These are phyloP conservation scores for Drosophila pandora DNA, from an alignment of 1,140 invertebrate genomes.

Conservation along the genomic window DNA sequence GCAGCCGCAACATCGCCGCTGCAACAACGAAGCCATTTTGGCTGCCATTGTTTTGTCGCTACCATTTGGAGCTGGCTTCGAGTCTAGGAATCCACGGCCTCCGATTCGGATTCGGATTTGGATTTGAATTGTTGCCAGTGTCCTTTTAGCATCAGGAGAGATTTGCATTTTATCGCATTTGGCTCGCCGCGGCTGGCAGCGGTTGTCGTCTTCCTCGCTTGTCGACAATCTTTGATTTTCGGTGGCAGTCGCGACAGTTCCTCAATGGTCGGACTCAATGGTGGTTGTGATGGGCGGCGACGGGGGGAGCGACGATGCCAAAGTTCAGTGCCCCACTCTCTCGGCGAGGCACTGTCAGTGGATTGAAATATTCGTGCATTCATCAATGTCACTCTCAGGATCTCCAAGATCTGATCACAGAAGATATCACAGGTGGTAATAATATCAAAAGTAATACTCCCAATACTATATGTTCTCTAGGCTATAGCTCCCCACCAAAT, in stretches of 20 bases:
- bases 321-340: constrained; percentile 61
- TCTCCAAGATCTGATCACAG: constrained; percentile 18
- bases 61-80: constrained; percentile 41
- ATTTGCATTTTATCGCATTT: constrained; percentile 82
- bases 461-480: too few relatives aligned
- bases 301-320: not conserved
- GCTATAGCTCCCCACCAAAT: constrained; percentile 23
- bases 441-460: not conserved
- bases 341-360: constrained; percentile 68
- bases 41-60: constrained; percentile 64
- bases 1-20: constrained; percentile 28
- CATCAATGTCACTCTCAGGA: constrained; percentile 48
- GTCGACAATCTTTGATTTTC: constrained; percentile 43
- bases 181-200: constrained; percentile 44
- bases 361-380: constrained; percentile 80
- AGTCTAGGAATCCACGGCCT: constrained; percentile 21
- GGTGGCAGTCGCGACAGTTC: constrained; percentile 57
- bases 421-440: constrained; percentile 37
- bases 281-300: constrained; percentile 3
- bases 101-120: constrained; percentile 19
- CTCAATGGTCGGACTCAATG: constrained; percentile 45
- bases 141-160: constrained; percentile 81
- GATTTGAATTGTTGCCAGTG: constrained; percentile 52
- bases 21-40: constrained; percentile 61
- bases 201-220: constrained; percentile 54